phyloP scores from a whole-genome alignment of 2,888 invertebrate species.

The Parnassius apollo region DNA sequence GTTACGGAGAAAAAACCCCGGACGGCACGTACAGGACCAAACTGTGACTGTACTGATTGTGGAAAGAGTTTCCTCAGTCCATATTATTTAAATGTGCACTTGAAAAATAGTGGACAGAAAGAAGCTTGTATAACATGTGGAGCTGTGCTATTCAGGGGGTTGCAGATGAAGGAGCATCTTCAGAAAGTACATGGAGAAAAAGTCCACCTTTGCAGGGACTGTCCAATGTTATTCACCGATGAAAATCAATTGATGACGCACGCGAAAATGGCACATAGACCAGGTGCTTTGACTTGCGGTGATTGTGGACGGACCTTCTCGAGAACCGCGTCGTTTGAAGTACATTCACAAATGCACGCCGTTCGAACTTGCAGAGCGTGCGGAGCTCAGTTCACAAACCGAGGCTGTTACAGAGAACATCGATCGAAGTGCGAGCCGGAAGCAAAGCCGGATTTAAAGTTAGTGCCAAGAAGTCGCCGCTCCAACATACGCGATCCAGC shows the following conservation, averaged over 20 bases:
- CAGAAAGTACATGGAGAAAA: slow-evolving; percentile 45
- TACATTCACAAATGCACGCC: slow-evolving; percentile 65
- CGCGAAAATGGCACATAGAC: slow-evolving; percentile 47
- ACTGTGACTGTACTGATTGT: slow-evolving; percentile 59
- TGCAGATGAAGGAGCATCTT: slow-evolving; percentile 55
- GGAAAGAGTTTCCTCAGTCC: slow-evolving; percentile 59
- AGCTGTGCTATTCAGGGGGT: slow-evolving; percentile 46
- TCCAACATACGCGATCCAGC: slow-evolving; percentile 68
- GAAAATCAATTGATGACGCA: slow-evolving; percentile 49
- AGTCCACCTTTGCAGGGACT: slow-evolving; percentile 49
- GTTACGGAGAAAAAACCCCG: slow-evolving; percentile 39
- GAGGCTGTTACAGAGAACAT: slow-evolving; percentile 66
- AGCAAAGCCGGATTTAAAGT: slow-evolving; percentile 55
- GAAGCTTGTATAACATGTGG: slow-evolving; percentile 64
- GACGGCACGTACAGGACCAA: slow-evolving; percentile 47
- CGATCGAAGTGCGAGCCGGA: slow-evolving; percentile 63
- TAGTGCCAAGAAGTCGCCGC: slow-evolving; percentile 49
- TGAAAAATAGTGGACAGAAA: slow-evolving; percentile 65
- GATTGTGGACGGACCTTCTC: slow-evolving; percentile 64
- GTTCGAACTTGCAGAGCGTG: slow-evolving; percentile 64
- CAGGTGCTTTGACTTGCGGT: slow-evolving; percentile 50
- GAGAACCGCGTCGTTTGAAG: slow-evolving; percentile 53
- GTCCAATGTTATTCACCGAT: slow-evolving; percentile 51
- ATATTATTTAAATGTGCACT: slow-evolving; percentile 55
- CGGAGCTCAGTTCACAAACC: slow-evolving; percentile 60